A percentile compares a stretch with the other conserved stretches of the same genome.
These are phyloP conservation scores for Tor tambroides DNA, from an alignment of 2,113 vertebrate genomes.

Conservation along the genomic window DNA sequence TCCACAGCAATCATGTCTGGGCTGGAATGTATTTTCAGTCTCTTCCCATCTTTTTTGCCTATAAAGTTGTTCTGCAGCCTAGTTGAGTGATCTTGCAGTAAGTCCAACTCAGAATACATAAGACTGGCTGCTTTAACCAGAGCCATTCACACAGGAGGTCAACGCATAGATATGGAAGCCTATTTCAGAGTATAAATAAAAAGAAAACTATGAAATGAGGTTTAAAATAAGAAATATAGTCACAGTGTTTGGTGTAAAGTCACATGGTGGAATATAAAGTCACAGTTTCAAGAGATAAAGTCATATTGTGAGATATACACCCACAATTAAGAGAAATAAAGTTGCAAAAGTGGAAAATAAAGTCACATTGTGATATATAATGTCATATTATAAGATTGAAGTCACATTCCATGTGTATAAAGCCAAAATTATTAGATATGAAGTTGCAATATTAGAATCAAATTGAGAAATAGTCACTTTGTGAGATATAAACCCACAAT, in stretches of 20 bases:
- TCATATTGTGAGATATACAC: neutral
- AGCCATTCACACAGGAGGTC: neutral
- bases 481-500: neutral
- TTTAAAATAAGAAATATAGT: neutral
- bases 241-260: neutral
- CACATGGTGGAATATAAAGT: neutral
- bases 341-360: neutral
- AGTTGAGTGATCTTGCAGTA: slow-evolving; percentile 39
- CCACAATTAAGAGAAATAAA: neutral
- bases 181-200: neutral
- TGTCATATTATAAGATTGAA: neutral
- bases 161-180: neutral
- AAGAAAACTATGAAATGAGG: neutral
- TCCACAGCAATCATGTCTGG: slow-evolving; percentile 61
- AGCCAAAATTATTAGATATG: neutral
- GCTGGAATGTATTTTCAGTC: slow-evolving; percentile 51
- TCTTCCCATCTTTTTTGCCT: slow-evolving; percentile 25
- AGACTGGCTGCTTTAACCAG: slow-evolving; percentile 29
- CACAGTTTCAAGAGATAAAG: neutral
- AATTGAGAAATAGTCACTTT: neutral
- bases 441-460: no score
- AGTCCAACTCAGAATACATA: slow-evolving; percentile 44
- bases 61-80: slow-evolving; percentile 47
- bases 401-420: neutral
- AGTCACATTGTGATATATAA: neutral